Evolutionary conservation across 2,888 invertebrate genomes (phyloP).

Genomic region (Eretmocerus hayati): DNA sequence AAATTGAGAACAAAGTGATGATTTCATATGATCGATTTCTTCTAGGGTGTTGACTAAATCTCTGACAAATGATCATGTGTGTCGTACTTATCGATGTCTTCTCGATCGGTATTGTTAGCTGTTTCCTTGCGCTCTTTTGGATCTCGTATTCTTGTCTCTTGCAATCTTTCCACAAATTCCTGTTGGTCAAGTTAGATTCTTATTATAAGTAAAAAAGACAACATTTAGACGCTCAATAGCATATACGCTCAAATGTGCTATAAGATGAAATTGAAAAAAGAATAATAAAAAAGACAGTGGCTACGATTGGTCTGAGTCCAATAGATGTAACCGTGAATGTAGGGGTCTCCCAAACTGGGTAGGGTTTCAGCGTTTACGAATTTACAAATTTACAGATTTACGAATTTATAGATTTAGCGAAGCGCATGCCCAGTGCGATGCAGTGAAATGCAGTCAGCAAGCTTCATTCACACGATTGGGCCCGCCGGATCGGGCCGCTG

Average conservation of each 20-base stretch:
- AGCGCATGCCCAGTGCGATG: too few species aligned
- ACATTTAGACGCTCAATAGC: neutral
- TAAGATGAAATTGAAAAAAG: neutral
- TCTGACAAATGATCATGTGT: neutral
- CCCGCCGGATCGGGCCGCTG: too few species aligned
- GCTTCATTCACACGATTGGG: too few species aligned
- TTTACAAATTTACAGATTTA: too few species aligned
- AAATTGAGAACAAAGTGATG: neutral
- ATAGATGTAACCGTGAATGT: too few species aligned
- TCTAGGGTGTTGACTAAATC: neutral
- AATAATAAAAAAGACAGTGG: too few species aligned
- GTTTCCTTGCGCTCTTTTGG: conserved; percentile 67
- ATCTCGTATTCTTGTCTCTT: conserved; percentile 43
- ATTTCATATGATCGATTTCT: neutral
- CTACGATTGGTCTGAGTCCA: too few species aligned
- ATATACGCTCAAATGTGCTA: neutral
- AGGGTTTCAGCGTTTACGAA: too few species aligned
- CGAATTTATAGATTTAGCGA: too few species aligned
- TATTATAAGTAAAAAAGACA: neutral
- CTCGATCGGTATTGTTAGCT: conserved; percentile 54
- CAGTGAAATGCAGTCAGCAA: too few species aligned
- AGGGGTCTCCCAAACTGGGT: too few species aligned
- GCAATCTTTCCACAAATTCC: conserved; percentile 25
- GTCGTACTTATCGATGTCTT: conserved; percentile 41
- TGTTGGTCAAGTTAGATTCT: too few species aligned